These are phyloP conservation scores for Phenganax stokvisi DNA, from an alignment of 92 coral and sea anemone genomes.

Conservation along the genomic window DNA sequence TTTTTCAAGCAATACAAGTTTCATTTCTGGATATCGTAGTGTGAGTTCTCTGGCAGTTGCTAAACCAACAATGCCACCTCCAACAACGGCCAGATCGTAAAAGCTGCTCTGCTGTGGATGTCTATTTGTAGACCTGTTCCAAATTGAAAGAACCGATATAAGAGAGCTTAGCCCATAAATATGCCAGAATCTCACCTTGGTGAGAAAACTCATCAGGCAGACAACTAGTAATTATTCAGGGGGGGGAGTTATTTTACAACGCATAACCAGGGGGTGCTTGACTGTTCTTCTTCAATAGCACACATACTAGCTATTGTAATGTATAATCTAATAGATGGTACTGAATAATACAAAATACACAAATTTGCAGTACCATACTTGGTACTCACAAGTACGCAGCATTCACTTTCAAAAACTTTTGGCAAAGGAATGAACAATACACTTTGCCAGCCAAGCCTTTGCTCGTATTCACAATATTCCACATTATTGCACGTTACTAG, in stretches of 20 bases:
- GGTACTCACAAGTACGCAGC: background rate
- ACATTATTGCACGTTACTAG: background rate
- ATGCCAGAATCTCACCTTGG: no score
- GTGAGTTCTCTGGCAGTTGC: constrained; percentile 81
- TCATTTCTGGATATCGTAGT: constrained; percentile 63
- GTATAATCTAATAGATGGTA: no score
- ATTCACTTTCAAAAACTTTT: background rate
- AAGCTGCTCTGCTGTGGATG: background rate
- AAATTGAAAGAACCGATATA: no score
- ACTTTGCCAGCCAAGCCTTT: background rate
- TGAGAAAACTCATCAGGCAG: no score
- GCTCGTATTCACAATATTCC: background rate
- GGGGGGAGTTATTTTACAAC: no score
- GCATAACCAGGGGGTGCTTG: no score
- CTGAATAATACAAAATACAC: no score
- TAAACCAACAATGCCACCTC: constrained; percentile 90
- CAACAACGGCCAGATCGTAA: constrained; percentile 84
- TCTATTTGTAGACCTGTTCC: background rate
- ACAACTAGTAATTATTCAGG: no score
- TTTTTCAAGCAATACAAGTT: constrained; percentile 74
- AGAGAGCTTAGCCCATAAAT: no score
- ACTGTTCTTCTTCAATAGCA: no score
- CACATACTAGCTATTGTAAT: no score
- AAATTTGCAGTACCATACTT: no score
- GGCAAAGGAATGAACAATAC: background rate